These are phyloP conservation scores for Zaprionus ornatus DNA, from an alignment of 1,140 invertebrate species.

Conservation along the genomic window DNA sequence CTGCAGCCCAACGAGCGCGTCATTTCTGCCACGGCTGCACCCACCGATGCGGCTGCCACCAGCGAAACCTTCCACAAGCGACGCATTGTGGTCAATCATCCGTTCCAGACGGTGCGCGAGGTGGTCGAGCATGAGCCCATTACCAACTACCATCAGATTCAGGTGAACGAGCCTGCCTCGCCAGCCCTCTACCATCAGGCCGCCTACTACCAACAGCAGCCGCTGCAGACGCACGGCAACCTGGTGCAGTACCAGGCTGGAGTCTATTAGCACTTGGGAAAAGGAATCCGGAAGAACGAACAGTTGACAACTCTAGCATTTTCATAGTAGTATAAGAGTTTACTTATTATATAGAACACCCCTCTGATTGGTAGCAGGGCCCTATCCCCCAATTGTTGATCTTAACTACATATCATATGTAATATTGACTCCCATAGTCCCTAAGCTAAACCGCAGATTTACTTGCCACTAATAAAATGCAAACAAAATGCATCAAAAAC, in stretches of 20 bases:
- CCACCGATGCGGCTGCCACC: constrained; percentile 84
- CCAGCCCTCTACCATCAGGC: constrained; percentile 71
- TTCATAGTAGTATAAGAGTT: constrained; percentile 28
- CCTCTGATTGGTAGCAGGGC: constrained; percentile 63
- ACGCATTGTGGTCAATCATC: constrained; percentile 87
- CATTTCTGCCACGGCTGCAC: constrained; percentile 86
- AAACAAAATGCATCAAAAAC: constrained; percentile 56
- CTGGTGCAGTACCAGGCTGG: constrained; percentile 66
- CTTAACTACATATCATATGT: constrained; percentile 27
- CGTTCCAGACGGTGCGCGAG: constrained; percentile 87
- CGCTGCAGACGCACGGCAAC: constrained; percentile 67
- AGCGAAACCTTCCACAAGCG: constrained; percentile 86
- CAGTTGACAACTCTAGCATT: constrained; percentile 53
- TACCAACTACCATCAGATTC: constrained; percentile 85
- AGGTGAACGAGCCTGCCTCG: constrained; percentile 83
- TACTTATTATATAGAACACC: constrained; percentile 26
- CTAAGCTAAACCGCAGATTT: constrained; percentile 49
- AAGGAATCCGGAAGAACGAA: constrained; percentile 11
- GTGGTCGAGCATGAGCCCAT: constrained; percentile 86
- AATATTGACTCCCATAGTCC: constrained; percentile 4
- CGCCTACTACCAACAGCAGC: constrained; percentile 69
- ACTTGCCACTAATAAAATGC: constrained; percentile 74
- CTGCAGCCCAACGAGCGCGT: constrained; percentile 84
- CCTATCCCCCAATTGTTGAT: constrained; percentile 61
- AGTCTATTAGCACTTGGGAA: constrained; percentile 49